Conservation (phyloP, 2,113 vertebrate species). For the Rhizomys pruinosus region DNA sequence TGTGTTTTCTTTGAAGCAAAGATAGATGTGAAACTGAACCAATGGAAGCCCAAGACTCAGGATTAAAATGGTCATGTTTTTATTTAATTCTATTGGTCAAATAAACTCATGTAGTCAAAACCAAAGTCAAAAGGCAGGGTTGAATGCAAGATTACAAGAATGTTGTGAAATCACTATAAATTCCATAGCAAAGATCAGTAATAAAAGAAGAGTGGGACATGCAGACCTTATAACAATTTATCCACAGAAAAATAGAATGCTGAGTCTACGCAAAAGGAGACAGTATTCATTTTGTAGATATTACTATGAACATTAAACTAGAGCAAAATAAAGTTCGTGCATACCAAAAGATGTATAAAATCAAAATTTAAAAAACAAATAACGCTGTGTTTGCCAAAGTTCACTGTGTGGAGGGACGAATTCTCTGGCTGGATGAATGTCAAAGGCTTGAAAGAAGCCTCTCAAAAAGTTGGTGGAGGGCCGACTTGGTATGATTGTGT, state of each 20-base stretch:
- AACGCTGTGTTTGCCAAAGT: neutral
- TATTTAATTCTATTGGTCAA: neutral
- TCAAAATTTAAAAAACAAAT: slow-evolving; percentile 2
- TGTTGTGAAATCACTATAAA: neutral
- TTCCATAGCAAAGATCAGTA: neutral
- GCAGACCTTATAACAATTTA: neutral
- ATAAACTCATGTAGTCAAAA: neutral
- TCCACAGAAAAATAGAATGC: neutral
- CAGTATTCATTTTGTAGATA: neutral
- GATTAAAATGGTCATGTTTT: neutral
- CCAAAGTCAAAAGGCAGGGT: neutral
- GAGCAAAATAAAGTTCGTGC: neutral
- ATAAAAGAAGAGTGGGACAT: neutral
- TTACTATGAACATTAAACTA: neutral
- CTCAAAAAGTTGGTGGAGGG: too few species aligned
- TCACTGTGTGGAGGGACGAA: too few species aligned
- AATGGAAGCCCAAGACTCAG: too few species aligned
- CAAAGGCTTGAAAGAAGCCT: too few species aligned
- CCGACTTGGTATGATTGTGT: too few species aligned
- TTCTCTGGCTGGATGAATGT: too few species aligned
- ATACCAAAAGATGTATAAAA: neutral
- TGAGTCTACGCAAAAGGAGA: neutral
- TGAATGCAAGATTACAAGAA: neutral
- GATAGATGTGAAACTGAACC: neutral
- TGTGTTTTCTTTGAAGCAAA: neutral